Evolutionary conservation across 2,888 invertebrate genomes (phyloP), one percentile per base, ranked within the genome.

Genomic region (Acleris literana): DNA sequence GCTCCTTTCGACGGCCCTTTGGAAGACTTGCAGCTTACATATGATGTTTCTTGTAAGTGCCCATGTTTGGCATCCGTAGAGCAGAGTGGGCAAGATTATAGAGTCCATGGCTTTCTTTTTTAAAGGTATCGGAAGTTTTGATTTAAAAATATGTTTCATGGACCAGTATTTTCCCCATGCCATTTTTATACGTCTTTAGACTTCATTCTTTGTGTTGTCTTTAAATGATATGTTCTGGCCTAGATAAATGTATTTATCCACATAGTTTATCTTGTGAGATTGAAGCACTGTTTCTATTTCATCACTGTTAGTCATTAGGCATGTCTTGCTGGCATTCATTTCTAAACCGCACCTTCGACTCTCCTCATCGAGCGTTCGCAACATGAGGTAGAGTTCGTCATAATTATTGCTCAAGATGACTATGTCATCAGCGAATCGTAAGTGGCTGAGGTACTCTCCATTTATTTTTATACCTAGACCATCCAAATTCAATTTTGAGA

Each of bases 111-210:
- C 64, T 20, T 58, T 64, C n/a, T 22, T 57, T 52, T 64, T 64
- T 43, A 64, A n/a, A 9, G 33, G 20, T 25, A 57, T 57, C 16
- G 51, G 51, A 22, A 64, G 20, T 16, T 55, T 55, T 13, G 46
- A 58, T 61, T 68, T 64, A 43, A 68, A 68, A 16, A 64, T 68
- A 39, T 64, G 20, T 44, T 68, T 64, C 6, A 60, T 25, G 13
- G 54, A 55, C 68, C 68, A 68, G 56, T 60, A 64, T 49, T 51
- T 57, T 5, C 48, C 43, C 68, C 68, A 68, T 13, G 61, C 57
- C 13, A 46, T 48, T 55, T 53, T 49, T 17, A 46, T 57, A 55
- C 68, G 53, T 61, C 64, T 46, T 17, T 64, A 64, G 25, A 64
- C 51, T 64, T 68, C 68, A 56, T 56, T 59, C 9, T 13, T 52